Conservation (phyloP, 2,113 vertebrate species). For the Passer domesticus region DNA sequence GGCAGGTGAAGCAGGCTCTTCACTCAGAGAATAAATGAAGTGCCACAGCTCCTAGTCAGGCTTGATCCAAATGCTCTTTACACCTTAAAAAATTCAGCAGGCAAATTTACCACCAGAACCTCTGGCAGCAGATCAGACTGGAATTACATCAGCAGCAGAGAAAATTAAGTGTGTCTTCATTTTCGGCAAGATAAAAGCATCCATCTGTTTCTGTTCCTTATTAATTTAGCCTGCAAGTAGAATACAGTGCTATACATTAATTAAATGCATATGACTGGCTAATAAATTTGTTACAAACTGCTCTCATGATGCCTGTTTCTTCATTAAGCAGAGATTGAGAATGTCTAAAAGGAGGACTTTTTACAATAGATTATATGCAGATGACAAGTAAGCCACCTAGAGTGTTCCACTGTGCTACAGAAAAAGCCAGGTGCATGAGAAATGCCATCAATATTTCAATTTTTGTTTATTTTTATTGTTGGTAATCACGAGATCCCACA, state of each 20-base stretch:
- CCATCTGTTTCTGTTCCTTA: slow-evolving; percentile 44
- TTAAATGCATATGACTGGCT: slow-evolving; percentile 50
- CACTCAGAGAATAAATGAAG: not conserved
- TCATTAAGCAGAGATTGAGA: slow-evolving; percentile 22
- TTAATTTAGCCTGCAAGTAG: slow-evolving; percentile 49
- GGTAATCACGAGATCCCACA: not conserved
- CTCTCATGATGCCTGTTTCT: not conserved
- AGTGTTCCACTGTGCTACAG: not conserved
- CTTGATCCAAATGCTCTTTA: not conserved
- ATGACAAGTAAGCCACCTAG: not conserved
- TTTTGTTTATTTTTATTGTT: not conserved
- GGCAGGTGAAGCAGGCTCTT: not conserved
- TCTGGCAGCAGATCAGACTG: slow-evolving; percentile 4
- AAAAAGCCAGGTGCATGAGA: not conserved
- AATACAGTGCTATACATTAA: slow-evolving; percentile 46
- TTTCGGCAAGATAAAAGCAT: not conserved
- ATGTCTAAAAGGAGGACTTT: not conserved
- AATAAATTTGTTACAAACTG: slow-evolving; percentile 42
- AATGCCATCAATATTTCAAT: not conserved
- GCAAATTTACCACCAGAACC: slow-evolving; percentile 21
- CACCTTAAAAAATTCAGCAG: slow-evolving; percentile 5
- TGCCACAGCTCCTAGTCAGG: not conserved
- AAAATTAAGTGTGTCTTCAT: slow-evolving; percentile 45
- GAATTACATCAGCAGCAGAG: slow-evolving; percentile 10
- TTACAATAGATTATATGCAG: not conserved